Percentiles rank a stretch among this genome's conserved stretches.
phyloP scores from a whole-genome alignment of 2,113 vertebrate genomes.

The Lagenorhynchus albirostris region DNA sequence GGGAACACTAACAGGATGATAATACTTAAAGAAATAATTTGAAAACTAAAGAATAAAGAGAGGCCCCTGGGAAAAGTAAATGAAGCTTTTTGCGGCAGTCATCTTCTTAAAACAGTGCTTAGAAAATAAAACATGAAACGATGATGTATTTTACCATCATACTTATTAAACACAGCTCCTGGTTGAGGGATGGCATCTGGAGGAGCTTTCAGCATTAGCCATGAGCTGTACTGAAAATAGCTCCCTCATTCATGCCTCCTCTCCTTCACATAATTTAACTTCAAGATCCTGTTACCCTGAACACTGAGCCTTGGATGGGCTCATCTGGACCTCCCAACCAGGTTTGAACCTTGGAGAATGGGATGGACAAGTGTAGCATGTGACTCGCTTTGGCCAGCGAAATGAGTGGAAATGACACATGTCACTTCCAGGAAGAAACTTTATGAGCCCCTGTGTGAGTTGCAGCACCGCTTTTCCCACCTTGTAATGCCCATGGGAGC shows the following conservation, averaged over 20 bases:
- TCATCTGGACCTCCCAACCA: neutral
- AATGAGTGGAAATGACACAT: neutral
- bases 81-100: neutral
- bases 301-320: neutral
- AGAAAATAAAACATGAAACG: neutral
- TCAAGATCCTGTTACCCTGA: neutral
- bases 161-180: neutral
- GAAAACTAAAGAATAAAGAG: neutral
- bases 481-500: no score
- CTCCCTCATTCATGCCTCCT: rapidly evolving
- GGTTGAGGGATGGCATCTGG: neutral
- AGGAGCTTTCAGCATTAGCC: neutral
- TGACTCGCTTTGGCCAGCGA: neutral
- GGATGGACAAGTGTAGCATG: neutral
- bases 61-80: neutral
- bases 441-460: neutral
- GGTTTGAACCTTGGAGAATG: neutral
- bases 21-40: neutral
- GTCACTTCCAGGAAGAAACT: neutral
- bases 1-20: neutral
- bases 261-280: neutral
- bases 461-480: neutral
- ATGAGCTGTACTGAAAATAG: neutral
- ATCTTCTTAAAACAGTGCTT: neutral
- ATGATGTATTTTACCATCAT: neutral